These are phyloP conservation scores for Pelecanus crispus DNA, from an alignment of 2,113 vertebrate species.

Conservation along the genomic window DNA sequence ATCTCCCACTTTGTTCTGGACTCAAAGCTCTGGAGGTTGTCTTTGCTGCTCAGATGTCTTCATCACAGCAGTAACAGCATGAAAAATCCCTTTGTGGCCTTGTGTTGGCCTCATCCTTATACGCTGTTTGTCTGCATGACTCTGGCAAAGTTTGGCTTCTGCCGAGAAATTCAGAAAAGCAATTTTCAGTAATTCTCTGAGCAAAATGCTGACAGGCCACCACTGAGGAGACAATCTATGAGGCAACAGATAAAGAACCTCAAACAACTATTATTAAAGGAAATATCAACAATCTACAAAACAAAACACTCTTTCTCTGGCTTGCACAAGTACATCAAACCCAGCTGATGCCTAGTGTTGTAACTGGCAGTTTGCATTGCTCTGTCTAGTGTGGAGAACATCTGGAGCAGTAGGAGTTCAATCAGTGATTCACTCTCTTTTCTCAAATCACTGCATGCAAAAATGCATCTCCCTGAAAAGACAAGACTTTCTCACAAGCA, in stretches of 20 bases:
- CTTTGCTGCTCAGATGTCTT: neutral
- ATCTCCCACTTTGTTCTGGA: neutral
- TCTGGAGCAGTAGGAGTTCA: neutral
- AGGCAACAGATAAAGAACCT: neutral
- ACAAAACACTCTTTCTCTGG: neutral
- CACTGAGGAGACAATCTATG: neutral
- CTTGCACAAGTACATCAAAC: neutral
- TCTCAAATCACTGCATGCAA: neutral
- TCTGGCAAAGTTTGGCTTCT: neutral
- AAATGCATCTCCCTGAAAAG: neutral
- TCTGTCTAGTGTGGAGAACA: neutral
- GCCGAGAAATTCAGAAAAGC: neutral
- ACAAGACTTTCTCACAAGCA: neutral
- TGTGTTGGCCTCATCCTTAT: neutral
- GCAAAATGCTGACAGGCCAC: neutral
- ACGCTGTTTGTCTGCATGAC: neutral
- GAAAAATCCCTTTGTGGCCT: neutral
- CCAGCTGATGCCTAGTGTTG: neutral
- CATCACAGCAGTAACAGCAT: neutral
- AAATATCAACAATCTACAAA: neutral
- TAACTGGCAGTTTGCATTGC: neutral
- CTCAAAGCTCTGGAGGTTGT: neutral
- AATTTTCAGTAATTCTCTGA: neutral
- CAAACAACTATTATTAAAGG: neutral
- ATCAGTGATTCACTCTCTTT: neutral